Base-by-base conservation (phyloP, 2,888 invertebrate species). In the Plusia festucae region DNA sequence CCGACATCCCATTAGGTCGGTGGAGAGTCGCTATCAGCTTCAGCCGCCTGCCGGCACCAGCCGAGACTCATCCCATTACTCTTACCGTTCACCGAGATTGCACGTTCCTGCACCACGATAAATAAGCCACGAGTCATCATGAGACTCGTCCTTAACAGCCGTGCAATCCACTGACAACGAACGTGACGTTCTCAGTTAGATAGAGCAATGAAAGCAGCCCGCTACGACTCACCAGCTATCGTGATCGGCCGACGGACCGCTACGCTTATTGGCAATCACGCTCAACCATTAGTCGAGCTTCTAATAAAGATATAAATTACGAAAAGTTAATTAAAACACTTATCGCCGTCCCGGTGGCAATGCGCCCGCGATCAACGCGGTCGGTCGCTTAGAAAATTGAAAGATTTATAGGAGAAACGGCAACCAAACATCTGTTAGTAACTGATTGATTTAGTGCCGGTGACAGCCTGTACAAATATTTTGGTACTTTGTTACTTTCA, bases 221-320 rank as follows among this genome's bases (percentile, higher is more conserved):
- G 79, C 65, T 61, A 53, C 70, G 66, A 68, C 79, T 82, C 81
- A 70, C 62, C 73, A 67, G 79, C 76, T 88, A 90, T 91, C 92
- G 87, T 87, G 91, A 92, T 91, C 87, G 83, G 72, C 83, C 82
- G 76, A 78, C 68, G 71, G 73, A 73, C 77, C 77, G 73, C 79
- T 80, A 79, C 81, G 83, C 81, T 85, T 87, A 88, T 89, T 90
- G 88, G 87, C 91, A 91, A 93, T 93, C 92, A 90, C 87, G 89
- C 78, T 81, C 83, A 70, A 75, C 91, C 88, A 90, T 91, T 91
- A 91, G 86, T 84, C 79, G 73, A 72, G 85, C 87, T 82, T 89
- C 87, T 91, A 92, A 93, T 94, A 92, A 90, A 94, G 93, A 93
- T 93, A 94, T 94, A 93, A 93, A 93, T 93, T 91, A 91, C 90